A percentile compares a stretch with the other conserved stretches of the same genome.
These are phyloP conservation scores for Melanaphis sacchari DNA, from an alignment of 1,140 invertebrate genomes.

Conservation along the genomic window DNA sequence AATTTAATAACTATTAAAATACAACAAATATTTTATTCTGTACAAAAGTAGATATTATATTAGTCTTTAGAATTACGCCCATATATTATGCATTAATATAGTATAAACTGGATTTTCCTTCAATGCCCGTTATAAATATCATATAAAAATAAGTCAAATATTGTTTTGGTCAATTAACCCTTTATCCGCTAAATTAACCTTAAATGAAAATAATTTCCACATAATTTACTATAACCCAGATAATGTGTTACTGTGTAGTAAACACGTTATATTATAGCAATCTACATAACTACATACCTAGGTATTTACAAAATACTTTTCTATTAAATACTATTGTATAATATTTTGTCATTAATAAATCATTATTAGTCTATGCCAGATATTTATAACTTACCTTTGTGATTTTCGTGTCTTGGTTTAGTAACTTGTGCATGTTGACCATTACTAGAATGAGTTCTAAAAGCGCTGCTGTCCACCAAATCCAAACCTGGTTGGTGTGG, in stretches of 20 bases:
- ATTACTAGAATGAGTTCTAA: conserved; percentile 72
- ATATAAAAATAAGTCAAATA: not conserved
- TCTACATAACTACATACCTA: not conserved
- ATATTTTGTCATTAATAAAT: not conserved
- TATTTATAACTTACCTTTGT: conserved; percentile 21
- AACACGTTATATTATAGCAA: not conserved
- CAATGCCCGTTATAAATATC: not conserved
- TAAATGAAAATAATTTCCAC: conserved; percentile 15
- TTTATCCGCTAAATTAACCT: not conserved
- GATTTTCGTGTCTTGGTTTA: conserved; percentile 31
- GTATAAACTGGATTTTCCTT: not conserved
- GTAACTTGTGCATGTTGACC: conserved; percentile 52
- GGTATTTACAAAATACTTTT: conserved; percentile 38
- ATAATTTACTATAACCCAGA: not conserved
- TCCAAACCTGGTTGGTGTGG: conserved; percentile 75
- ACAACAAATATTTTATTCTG: not conserved
- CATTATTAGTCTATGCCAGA: not conserved
- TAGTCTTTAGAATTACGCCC: conserved; percentile 14
- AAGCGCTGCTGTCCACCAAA: conserved; percentile 79
- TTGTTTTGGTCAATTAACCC: conserved; percentile 13
- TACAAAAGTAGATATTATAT: conserved; percentile 1
- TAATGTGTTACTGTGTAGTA: not conserved
- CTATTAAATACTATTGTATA: conserved; percentile 1
- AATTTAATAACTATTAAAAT: not conserved
- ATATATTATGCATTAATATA: not conserved